Evolutionary conservation across 2,888 invertebrate species (phyloP).

Genomic region (Iselma pallidipennis): DNA sequence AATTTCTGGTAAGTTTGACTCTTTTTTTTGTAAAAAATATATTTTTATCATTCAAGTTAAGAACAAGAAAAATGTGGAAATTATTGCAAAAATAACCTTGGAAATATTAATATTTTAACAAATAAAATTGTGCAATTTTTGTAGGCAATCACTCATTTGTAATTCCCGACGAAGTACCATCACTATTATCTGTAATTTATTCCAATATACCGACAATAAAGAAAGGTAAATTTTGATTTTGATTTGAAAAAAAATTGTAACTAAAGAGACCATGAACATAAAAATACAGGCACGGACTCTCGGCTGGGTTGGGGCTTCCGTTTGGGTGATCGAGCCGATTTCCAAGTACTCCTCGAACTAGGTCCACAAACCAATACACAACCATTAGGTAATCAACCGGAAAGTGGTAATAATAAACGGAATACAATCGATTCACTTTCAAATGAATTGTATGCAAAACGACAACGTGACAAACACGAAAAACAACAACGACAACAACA

Average conservation of each 20-base stretch:
- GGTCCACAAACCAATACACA: slow-evolving; percentile 79
- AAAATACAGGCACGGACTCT: slow-evolving; percentile 73
- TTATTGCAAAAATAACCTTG: neutral
- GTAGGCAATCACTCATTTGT: slow-evolving; percentile 65
- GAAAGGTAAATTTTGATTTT: slow-evolving; percentile 65
- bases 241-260: slow-evolving; percentile 20
- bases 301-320: slow-evolving; percentile 79
- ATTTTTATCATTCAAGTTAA: too few relatives aligned
- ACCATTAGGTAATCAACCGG: slow-evolving; percentile 61
- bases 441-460: slow-evolving; percentile 50
- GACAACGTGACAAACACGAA: slow-evolving; percentile 55
- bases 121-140: slow-evolving; percentile 41
- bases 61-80: too few relatives aligned
- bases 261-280: neutral
- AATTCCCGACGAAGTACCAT: slow-evolving; percentile 80
- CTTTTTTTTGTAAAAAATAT: neutral
- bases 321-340: slow-evolving; percentile 79
- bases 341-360: slow-evolving; percentile 74
- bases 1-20: slow-evolving; percentile 11
- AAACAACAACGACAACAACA: slow-evolving; percentile 25
- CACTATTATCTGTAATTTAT: slow-evolving; percentile 76
- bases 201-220: slow-evolving; percentile 84
- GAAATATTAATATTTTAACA: too few relatives aligned
- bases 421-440: slow-evolving; percentile 53
- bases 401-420: slow-evolving; percentile 53